Percentiles rank a stretch among this genome's conserved stretches.
These are phyloP conservation scores for Chunga burmeisteri DNA, from an alignment of 2,113 vertebrate genomes.

Conservation along the genomic window DNA sequence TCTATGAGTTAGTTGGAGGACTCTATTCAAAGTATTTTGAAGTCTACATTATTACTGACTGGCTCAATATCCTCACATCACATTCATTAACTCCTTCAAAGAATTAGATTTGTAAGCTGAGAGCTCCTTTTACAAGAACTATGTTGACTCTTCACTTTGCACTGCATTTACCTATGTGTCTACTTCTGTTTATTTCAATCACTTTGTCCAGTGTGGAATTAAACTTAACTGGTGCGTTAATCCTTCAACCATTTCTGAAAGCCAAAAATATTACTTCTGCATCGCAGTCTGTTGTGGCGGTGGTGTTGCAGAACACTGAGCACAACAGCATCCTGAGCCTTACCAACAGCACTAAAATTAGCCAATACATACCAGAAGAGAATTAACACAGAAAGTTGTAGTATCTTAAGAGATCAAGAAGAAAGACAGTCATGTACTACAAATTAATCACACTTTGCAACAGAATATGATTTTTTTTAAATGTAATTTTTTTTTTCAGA, in stretches of 20 bases:
- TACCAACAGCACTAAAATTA: not conserved
- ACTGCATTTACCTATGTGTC: not conserved
- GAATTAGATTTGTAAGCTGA: not conserved
- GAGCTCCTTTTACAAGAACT: not conserved
- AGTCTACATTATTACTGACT: not conserved
- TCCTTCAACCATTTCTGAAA: not conserved
- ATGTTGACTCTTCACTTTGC: not conserved
- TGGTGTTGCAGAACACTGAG: not conserved
- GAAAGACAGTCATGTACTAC: not conserved
- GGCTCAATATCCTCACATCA: not conserved
- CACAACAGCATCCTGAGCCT: not conserved
- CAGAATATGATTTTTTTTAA: not conserved
- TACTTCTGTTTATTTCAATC: not conserved
- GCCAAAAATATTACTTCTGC: not conserved
- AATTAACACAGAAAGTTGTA: not conserved
- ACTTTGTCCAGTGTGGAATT: not conserved
- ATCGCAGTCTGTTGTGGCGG: no score
- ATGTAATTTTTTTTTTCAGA: not conserved
- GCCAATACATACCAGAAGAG: not conserved
- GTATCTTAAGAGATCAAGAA: not conserved
- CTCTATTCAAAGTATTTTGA: not conserved
- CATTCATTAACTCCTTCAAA: not conserved
- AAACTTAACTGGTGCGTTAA: not conserved
- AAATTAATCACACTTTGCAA: not conserved
- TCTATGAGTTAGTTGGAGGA: not conserved